phyloP scores from a whole-genome alignment of 2,888 invertebrate genomes.

The Trissoscelio sp. region DNA sequence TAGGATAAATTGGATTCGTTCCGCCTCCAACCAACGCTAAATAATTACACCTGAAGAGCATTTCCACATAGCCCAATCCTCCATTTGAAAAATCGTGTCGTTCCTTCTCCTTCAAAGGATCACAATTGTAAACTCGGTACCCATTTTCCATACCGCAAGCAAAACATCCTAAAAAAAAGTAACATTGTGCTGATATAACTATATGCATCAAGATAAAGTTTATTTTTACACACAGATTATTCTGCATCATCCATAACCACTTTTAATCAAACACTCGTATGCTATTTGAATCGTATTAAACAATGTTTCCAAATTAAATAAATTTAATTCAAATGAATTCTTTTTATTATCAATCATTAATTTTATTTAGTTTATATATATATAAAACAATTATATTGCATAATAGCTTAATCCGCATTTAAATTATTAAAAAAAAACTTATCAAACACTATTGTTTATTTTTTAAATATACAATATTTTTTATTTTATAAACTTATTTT shows the following conservation, averaged over 20 bases:
- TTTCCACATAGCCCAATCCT: constrained; percentile 97
- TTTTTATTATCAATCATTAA: too few relatives aligned
- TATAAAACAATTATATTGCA: too few relatives aligned
- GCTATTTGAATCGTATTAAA: background rate
- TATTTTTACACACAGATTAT: background rate
- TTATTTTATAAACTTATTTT: too few relatives aligned
- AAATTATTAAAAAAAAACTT: too few relatives aligned
- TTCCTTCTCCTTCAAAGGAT: constrained; percentile 98
- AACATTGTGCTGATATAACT: constrained; percentile 7
- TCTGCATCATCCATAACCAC: constrained; percentile 17
- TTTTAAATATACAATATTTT: too few relatives aligned
- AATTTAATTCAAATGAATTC: too few relatives aligned
- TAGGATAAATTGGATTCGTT: constrained; percentile 94
- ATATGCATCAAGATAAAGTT: constrained; percentile 10
- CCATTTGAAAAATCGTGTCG: constrained; percentile 97
- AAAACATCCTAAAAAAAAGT: constrained; percentile 93
- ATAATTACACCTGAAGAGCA: constrained; percentile 99
- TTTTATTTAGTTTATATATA: too few relatives aligned
- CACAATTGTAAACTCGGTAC: constrained; percentile 98
- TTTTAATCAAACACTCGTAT: background rate
- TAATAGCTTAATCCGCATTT: too few relatives aligned
- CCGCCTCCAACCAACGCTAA: constrained; percentile 98
- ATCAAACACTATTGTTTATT: too few relatives aligned
- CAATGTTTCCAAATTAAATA: too few relatives aligned
- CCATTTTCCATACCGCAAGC: constrained; percentile 99